These are phyloP conservation scores for Epinotia brunnichana DNA, from an alignment of 2,888 invertebrate species.

Conservation along the genomic window DNA sequence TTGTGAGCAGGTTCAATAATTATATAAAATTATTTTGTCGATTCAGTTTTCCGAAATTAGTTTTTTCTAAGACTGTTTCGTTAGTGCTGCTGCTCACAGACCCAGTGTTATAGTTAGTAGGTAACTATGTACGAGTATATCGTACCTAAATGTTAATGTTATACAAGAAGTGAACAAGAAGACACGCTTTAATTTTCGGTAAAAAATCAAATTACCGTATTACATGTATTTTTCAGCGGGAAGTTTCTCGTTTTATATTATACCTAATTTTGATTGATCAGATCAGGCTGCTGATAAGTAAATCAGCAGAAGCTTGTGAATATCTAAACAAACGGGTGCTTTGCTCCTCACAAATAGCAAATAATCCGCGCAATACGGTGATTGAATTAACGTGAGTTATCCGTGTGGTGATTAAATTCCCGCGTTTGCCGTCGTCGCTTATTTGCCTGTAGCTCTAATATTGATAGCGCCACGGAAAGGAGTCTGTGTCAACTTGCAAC, in stretches of 20 bases:
- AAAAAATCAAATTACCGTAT: no score
- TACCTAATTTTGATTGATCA: not conserved
- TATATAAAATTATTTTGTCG: no score
- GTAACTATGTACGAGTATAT: no score
- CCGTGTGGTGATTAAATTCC: constrained; percentile 63
- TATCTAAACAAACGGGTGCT: constrained; percentile 5
- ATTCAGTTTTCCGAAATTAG: no score
- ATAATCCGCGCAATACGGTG: constrained; percentile 30
- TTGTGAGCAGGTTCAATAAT: no score
- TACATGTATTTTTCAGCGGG: no score
- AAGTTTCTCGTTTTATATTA: not conserved
- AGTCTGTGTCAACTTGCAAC: constrained; percentile 13
- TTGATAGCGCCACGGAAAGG: constrained; percentile 62
- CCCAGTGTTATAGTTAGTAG: no score
- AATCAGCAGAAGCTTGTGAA: not conserved
- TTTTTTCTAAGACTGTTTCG: no score
- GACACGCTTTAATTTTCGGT: no score
- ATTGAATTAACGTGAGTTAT: constrained; percentile 50
- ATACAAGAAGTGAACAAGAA: no score
- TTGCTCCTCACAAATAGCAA: constrained; percentile 23
- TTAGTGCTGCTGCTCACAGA: no score
- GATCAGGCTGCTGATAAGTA: not conserved
- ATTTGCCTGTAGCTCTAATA: constrained; percentile 71
- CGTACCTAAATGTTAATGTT: no score
- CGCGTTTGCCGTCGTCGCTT: constrained; percentile 62